A percentile compares a stretch with the other conserved stretches of the same genome.
phyloP scores from a whole-genome alignment of 2,113 vertebrate species.

The Centrocercus urophasianus region DNA sequence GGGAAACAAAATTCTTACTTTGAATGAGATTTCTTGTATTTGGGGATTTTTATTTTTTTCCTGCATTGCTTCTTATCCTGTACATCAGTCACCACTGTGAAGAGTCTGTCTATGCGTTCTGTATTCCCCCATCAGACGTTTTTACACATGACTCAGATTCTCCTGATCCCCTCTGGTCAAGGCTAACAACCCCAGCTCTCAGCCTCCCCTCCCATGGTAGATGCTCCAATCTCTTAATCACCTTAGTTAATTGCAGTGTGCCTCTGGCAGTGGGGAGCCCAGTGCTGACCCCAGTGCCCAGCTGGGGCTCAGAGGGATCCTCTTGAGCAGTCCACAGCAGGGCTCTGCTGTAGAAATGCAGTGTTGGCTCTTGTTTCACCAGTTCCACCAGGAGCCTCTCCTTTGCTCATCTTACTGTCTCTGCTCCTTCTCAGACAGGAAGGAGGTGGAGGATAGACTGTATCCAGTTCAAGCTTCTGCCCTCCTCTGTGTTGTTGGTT shows the following conservation, averaged over 20 bases:
- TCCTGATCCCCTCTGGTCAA: not conserved
- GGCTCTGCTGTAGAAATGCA: rapidly evolving
- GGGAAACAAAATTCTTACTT: not conserved
- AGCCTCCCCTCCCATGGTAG: not conserved
- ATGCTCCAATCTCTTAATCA: not conserved
- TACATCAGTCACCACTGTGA: not conserved
- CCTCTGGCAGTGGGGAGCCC: not conserved
- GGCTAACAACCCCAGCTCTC: not conserved
- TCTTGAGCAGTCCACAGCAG: rapidly evolving
- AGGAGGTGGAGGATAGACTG: not conserved
- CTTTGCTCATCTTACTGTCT: not conserved
- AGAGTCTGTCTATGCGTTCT: not conserved
- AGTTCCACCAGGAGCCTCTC: not conserved
- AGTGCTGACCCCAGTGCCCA: not conserved
- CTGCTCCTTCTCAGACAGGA: not conserved
- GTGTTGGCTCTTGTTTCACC: not conserved
- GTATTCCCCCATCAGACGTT: not conserved
- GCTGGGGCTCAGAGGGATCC: not conserved
- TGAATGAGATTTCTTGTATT: not conserved
- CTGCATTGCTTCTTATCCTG: not conserved
- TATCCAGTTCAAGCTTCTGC: not conserved
- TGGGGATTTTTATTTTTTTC: not conserved
- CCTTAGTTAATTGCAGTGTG: rapidly evolving
- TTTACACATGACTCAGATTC: not conserved
- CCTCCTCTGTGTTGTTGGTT: not conserved